These are phyloP conservation scores for Herpetotheres cachinnans DNA, from an alignment of 2,113 vertebrate species.

Conservation along the genomic window DNA sequence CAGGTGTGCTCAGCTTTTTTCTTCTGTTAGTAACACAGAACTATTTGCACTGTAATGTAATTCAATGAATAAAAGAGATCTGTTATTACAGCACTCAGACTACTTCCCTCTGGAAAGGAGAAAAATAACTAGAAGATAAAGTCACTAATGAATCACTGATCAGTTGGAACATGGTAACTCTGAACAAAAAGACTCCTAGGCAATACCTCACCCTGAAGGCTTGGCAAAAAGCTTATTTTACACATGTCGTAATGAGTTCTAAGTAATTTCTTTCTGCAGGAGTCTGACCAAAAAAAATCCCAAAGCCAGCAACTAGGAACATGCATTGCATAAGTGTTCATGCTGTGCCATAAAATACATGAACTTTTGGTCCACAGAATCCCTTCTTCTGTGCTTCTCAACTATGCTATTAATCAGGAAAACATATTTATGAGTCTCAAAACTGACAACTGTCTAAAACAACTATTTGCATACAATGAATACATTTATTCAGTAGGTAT, in stretches of 20 bases:
- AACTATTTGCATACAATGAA: background rate
- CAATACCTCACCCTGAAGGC: conserved; percentile 16
- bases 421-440: background rate
- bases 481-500: background rate
- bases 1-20: background rate
- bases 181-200: background rate
- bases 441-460: background rate
- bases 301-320: background rate
- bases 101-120: background rate
- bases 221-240: conserved; percentile 14
- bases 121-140: conserved; percentile 13
- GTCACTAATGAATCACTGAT: background rate
- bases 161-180: background rate
- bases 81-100: background rate
- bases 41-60: background rate
- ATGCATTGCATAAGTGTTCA: background rate
- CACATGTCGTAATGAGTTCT: background rate
- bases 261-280: background rate
- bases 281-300: background rate
- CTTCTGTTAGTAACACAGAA: background rate
- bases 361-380: background rate
- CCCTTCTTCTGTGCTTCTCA: background rate
- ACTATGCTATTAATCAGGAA: background rate
- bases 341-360: background rate
- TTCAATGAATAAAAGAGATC: background rate